phyloP scores from a whole-genome alignment of 2,797 vertebrate genomes.

The Lagocephalus sceleratus region DNA sequence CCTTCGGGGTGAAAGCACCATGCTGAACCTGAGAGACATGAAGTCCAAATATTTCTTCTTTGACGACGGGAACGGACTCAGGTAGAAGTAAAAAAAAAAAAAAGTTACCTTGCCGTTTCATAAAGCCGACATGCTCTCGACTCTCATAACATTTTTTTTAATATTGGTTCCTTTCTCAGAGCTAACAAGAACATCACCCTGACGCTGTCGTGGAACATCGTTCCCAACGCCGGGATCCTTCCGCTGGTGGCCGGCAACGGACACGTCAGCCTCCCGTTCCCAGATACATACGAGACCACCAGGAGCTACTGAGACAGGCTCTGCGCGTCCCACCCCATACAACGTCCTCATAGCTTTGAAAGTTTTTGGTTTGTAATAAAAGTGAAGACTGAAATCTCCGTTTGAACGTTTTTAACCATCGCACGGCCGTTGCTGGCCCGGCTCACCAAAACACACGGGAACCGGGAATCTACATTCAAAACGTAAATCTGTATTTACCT shows the following conservation, averaged over 20 bases:
- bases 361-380: constrained; percentile 54
- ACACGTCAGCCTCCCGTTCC: constrained; percentile 90
- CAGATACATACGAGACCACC: constrained; percentile 89
- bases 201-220: constrained; percentile 95
- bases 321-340: neutral
- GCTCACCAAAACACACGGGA: too few species aligned
- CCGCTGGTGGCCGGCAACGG: constrained; percentile 93
- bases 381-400: constrained; percentile 1
- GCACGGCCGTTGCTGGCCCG: too few species aligned
- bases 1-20: constrained; percentile 89
- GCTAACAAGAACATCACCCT: constrained; percentile 96
- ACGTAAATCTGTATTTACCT: too few species aligned
- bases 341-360: constrained; percentile 12
- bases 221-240: constrained; percentile 96
- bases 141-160: too few species aligned
- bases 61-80: constrained; percentile 95
- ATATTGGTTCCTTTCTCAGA: constrained; percentile 74
- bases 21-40: constrained; percentile 87
- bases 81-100: constrained; percentile 81
- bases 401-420: too few species aligned
- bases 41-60: constrained; percentile 99
- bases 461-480: too few species aligned
- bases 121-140: too few species aligned
- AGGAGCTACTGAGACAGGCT: constrained; percentile 87
- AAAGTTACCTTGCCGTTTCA: too few species aligned